phyloP scores from a whole-genome alignment of 2,113 vertebrate genomes.

The Ginglymostoma cirratum region DNA sequence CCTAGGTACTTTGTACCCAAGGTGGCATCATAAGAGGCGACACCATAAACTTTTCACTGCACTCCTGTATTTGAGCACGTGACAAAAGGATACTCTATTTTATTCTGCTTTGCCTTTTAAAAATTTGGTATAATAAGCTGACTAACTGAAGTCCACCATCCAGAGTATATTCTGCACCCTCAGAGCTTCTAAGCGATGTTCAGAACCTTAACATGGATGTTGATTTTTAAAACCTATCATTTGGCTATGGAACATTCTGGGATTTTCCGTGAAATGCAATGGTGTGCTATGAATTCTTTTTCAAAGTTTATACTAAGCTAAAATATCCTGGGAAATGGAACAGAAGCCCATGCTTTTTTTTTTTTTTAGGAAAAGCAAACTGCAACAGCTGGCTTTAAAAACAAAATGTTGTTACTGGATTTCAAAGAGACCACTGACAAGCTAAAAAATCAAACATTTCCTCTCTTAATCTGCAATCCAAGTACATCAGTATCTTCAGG shows the following conservation, averaged over 20 bases:
- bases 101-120: no score
- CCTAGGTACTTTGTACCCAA: no score
- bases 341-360: not conserved
- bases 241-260: not conserved
- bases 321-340: not conserved
- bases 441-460: not conserved
- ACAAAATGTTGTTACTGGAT: not conserved
- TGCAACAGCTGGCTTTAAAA: not conserved
- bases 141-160: no score
- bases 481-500: not conserved
- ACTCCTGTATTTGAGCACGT: no score
- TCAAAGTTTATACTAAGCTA: not conserved
- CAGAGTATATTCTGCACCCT: no score
- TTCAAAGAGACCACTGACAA: not conserved
- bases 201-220: not conserved
- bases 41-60: no score
- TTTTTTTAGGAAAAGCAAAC: no score
- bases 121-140: no score
- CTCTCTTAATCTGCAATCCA: not conserved
- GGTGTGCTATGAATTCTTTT: not conserved
- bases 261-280: not conserved
- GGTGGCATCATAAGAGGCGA: no score
- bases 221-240: not conserved
- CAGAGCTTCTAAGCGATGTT: no score
- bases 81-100: no score